Evolutionary conservation across 2,888 invertebrate genomes (phyloP), one percentile per base, ranked within the genome.

Genomic region (Trichacis sp.): DNA sequence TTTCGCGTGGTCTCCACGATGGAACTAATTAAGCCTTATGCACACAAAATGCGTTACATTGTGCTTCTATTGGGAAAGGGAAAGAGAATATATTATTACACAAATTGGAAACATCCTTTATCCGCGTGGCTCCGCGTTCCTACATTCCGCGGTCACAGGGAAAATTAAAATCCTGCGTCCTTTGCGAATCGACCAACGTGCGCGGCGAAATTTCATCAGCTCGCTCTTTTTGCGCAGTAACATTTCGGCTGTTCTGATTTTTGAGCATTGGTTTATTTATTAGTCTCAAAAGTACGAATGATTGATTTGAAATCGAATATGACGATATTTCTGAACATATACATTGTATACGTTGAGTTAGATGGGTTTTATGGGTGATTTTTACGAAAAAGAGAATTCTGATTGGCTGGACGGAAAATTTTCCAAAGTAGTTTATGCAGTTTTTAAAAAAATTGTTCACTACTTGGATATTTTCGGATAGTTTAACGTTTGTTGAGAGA

Each of bases 81-180:
- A 3, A 24, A 24, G 8, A 8, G 24, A 24, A 24, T 24, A 55
- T 59, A 66, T 66, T 66, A 66, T 66, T 57, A 52, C 62, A 58
- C 58, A 57, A 66, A 66, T 58, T 57, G 66, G 45, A 66, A 66
- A 66, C 66, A 60, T 62, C 61, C 66, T 62, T 66, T 62, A 62
- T 62, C 54, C 46, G 45, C 50, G 62, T 17, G 59, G 66, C 66
- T 66, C 58, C 62, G 66, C 52, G 62, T 66, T 66, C 57, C 52
- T 47, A 48, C 61, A 61, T 66, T 66, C 58, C 36, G 61, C 52
- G 66, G 66, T 54, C 15, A 49, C 47, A 50, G 52, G 40, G 55
- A 46, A 60, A 65, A 65, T 65, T 65, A 60, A 60, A 65, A 65
- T 43, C 43, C 42, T 53, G 11, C 20, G 18, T 40, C n/a, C 2